Evolutionary conservation across 2,797 vertebrate genomes (phyloP), one percentile per base, ranked within the genome.

Genomic region (Urophycis tenuis): DNA sequence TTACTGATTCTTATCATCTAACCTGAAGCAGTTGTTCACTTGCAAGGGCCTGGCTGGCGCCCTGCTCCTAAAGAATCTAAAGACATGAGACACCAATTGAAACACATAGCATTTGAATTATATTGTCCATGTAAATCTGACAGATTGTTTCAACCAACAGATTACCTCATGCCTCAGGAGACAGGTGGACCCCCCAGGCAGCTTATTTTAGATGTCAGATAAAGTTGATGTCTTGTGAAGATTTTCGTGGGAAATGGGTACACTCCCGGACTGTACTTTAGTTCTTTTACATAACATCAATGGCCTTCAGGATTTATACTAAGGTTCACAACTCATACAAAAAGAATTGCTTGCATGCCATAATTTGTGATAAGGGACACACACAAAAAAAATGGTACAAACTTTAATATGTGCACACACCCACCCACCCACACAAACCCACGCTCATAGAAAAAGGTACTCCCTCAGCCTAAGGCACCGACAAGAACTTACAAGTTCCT

Each of bases 401-500:
- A 11, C 60, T 67, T 67, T 10, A 29, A 29, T 67, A 67, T 67
- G 25, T 29, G 76, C 83, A 73, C 49, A 41, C 71, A 45, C 60
- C 80, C 71, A 49, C 74, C 84, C 69, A 75, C 25, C 75, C 31
- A 35, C 30, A 32, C 1, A 7, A 14, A 73, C 45, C 64, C 72
- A 79, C 71, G 75, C 31, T 75, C 71, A 60, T n/a, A 34, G 2
- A 2, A 49, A 31, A 30, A 39, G 12, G 29, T 64, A 53, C 64
- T 80, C 34, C 31, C 30, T 81, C 33, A 35, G 79, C 80, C 67
- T 9, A 12, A 30, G 80, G 86, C 81, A 15, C 14, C 75, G 81
- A 79, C 87, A 75, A 77, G 89, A 87, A 49, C 6, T 12, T 75
- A 81, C 88, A 83, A 35, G 81, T 81, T 80, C 10, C 1, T 77